phyloP scores from a whole-genome alignment of 2,113 vertebrate genomes.

The Zootoca vivipara region DNA sequence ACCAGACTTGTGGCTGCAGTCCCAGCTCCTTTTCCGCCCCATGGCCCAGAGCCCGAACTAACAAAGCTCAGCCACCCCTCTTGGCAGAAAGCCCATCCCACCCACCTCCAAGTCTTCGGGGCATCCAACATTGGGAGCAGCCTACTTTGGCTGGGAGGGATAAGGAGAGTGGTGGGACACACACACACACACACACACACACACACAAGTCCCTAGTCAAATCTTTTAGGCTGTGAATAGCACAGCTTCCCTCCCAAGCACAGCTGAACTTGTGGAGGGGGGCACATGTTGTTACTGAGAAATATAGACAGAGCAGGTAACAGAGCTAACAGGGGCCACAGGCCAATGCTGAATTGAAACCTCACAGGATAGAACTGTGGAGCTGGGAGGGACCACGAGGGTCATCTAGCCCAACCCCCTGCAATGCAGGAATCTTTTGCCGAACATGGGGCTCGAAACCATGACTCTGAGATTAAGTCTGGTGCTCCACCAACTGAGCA shows the following conservation, averaged over 20 bases:
- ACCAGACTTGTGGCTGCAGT: conserved; percentile 2
- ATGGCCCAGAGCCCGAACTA: background rate
- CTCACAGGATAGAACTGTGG: background rate
- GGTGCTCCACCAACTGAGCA: too few relatives aligned
- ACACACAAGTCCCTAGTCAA: background rate
- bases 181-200: too few relatives aligned
- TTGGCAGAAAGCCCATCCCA: background rate
- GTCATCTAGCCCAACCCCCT: too few relatives aligned
- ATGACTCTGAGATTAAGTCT: too few relatives aligned
- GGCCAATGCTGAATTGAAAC: background rate
- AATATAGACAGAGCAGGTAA: background rate
- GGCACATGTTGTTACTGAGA: background rate
- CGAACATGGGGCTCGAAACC: too few relatives aligned
- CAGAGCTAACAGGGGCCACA: background rate
- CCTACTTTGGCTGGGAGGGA: background rate
- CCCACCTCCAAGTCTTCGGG: background rate
- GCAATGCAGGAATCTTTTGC: too few relatives aligned
- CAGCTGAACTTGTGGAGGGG: background rate
- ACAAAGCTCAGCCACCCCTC: background rate
- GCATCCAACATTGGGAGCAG: background rate
- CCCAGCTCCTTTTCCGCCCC: background rate
- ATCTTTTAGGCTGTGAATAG: background rate
- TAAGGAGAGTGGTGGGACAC: background rate
- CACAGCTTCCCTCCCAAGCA: background rate
- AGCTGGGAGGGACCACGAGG: too few relatives aligned